Evolutionary conservation across 2,888 invertebrate species (phyloP), one percentile per base, ranked within the genome.

Genomic region (Andricus quercusramuli): DNA sequence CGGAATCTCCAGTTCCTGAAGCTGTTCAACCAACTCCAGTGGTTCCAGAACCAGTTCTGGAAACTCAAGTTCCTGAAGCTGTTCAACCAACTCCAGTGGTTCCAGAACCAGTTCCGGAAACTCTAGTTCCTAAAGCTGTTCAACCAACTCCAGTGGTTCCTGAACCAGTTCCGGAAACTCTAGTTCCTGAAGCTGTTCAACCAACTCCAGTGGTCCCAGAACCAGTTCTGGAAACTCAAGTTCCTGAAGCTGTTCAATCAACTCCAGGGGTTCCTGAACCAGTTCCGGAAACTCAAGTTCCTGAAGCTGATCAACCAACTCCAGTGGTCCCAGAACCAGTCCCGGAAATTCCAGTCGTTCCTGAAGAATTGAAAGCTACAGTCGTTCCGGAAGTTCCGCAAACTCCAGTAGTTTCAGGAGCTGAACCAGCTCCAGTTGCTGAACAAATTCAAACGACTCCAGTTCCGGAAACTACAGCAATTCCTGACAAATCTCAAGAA

Each of bases 51-150:
- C 13, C 41, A 41, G 37, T 22, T 67, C 22, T 9, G 3, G 47
- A 70, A 32, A 32, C 65, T 70, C 44, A 25, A 68, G 68, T 70
- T 44, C 6, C 47, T 47, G 51, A 77, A 17, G 25, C 47, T 22
- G 17, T 47, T 47, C 15, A 37, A 65, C 32, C 32, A 51, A 6
- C 32, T 56, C 29, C n/a, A 13, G 47, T 29, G 3, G 2, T 20
- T 5, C 32, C 76, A 11, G 76, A 56, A 37, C 41, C 41, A 41
- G n/a, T 22, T 67, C 41, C 9, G 17, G 68, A 51, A 65, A 20
- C 65, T 70, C 25, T 8, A 25, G 68, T 70, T 44, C 6, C 47
- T 29, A 15, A 22, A 37, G 37, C 1, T 37, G 37, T 37, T 37
- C 37, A 51, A 51, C 5, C 51, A 51, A 51, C 20, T 67, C 41